Base-by-base conservation (phyloP, 1,140 invertebrate genomes). In the Drosophila biarmipes region DNA sequence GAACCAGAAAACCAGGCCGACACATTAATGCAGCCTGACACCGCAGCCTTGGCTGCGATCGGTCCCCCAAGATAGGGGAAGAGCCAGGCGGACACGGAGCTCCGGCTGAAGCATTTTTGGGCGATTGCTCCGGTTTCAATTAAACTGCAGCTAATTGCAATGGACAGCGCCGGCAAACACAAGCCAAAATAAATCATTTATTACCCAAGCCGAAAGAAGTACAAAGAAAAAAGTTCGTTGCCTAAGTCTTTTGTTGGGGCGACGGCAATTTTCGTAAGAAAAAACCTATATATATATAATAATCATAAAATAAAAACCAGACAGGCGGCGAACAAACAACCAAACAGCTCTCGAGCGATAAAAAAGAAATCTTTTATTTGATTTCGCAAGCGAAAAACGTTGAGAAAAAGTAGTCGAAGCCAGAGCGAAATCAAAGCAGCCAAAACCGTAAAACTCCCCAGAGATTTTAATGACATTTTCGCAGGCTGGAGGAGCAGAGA, bases 381-480 rank as follows among this genome's bases (percentile, higher is more conserved):
- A 82, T 87, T 89, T 89, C 84, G 82, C 84, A 89, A 87, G 38
- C 78, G 48, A 61, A 89, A 77, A 80, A 73, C 80, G 76, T 76
- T 84, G 84, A 77, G 84, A 86, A 84, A 84, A 85, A 85, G 79
- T 55, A 84, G 72, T 72, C 49, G 43, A 40, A 73, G 71, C 55
- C 58, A 48, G 27, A 66, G 64, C 38, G 71, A 84, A 85, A 85
- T 80, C 80, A 85, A 85, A 85, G 73, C 80, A 80, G 77, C 66
- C 81, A 85, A 84, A 69, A 73, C 64, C 58, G 61, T 59, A 80
- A 77, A 87, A 68, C 84, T 89, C 84, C 84, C 85, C 73, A 80
- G 84, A 89, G 84, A 89, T 89, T 89, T 87, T 89, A 89, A 89
- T 89, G 84, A 89, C 84, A 89, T 89, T 89, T 89, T 89, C 79